A percentile compares a stretch with the other conserved stretches of the same genome.
Evolutionary conservation across 2,797 vertebrate genomes (phyloP).

Genomic region (Gobio occitaniae): DNA sequence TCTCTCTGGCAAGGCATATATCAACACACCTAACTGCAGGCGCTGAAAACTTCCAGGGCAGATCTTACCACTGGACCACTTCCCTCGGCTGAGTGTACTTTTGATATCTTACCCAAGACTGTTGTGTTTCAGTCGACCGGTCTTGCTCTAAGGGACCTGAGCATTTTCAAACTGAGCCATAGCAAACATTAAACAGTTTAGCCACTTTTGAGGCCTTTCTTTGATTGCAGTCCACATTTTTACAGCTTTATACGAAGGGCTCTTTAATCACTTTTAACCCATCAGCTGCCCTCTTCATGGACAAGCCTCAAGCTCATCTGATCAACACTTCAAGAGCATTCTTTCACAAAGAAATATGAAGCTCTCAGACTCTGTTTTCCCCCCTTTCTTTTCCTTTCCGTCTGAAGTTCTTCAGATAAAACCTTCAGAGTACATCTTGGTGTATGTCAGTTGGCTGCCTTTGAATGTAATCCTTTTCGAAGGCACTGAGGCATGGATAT

Average conservation of each 20-base stretch:
- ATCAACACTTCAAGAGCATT: conserved; percentile 58
- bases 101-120: conserved; percentile 54
- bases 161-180: neutral
- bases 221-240: conserved; percentile 50
- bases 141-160: neutral
- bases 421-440: conserved; percentile 60
- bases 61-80: conserved; percentile 33
- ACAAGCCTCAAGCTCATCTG: conserved; percentile 47
- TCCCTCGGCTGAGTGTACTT: conserved; percentile 35
- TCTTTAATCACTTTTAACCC: conserved; percentile 54
- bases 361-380: conserved; percentile 33
- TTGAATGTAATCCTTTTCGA: conserved; percentile 58
- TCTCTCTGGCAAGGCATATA: conserved; percentile 52
- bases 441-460: conserved; percentile 54
- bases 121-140: conserved; percentile 36
- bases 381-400: conserved; percentile 55
- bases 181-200: conserved; percentile 39
- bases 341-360: conserved; percentile 34
- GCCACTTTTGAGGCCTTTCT: conserved; percentile 29
- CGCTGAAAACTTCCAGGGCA: conserved; percentile 45
- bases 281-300: conserved; percentile 45
- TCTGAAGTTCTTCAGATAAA: conserved; percentile 59
- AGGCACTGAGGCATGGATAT: conserved; percentile 58
- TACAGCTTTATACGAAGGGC: conserved; percentile 32
- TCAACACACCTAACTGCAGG: conserved; percentile 46